phyloP scores from a whole-genome alignment of 2,113 vertebrate species.

The Prochilodus magdalenae region DNA sequence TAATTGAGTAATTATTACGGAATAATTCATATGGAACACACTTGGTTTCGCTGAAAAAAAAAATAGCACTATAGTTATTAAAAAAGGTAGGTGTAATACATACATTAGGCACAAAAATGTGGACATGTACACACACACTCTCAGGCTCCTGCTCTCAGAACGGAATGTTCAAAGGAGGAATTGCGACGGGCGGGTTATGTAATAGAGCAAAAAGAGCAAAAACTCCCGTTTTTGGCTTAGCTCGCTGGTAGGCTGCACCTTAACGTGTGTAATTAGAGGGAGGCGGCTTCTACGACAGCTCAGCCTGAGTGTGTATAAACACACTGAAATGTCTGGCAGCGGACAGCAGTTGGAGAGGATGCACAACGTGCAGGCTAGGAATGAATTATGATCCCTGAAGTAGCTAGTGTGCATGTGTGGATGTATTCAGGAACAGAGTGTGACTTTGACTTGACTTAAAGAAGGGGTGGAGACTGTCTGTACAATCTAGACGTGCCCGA shows the following conservation, averaged over 20 bases:
- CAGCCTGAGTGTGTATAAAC: background rate
- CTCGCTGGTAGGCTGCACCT: conserved; percentile 13
- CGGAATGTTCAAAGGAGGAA: conserved; percentile 61
- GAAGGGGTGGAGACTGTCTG: background rate
- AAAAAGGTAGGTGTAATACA: conserved; percentile 34
- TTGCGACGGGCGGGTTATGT: conserved; percentile 61
- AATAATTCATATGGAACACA: too few species aligned
- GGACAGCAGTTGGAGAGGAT: background rate
- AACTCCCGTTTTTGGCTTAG: conserved; percentile 38
- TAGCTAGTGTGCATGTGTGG: background rate
- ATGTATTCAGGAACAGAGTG: background rate
- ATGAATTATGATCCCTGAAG: background rate
- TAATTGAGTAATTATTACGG: too few species aligned
- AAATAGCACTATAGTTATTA: background rate
- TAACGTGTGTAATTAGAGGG: conserved; percentile 40
- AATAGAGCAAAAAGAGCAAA: conserved; percentile 47
- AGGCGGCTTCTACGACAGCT: background rate
- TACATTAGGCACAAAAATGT: background rate
- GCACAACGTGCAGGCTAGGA: background rate
- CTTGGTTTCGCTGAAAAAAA: background rate
- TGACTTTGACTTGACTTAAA: background rate
- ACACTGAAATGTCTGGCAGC: background rate
- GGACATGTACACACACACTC: background rate
- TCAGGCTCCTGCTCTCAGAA: conserved; percentile 47
- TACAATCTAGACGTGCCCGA: background rate